Conservation (phyloP, 1,140 invertebrate genomes). For the Polyergus mexicanus region DNA sequence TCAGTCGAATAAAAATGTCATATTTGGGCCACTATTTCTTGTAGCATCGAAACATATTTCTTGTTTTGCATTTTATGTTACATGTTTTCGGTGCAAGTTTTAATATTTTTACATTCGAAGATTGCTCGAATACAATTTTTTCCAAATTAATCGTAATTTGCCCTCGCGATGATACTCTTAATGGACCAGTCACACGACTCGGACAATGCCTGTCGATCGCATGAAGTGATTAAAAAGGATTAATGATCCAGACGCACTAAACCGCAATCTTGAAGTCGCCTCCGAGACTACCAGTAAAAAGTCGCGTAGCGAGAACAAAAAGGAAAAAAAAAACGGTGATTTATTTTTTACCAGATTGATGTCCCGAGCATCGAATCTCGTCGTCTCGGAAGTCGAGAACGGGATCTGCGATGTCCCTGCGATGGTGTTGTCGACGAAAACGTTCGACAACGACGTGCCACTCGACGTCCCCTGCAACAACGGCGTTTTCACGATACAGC, state of each 20-base stretch:
- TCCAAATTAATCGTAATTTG: not conserved
- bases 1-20: not conserved
- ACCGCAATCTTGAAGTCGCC: slow-evolving; percentile 15
- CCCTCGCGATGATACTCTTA: not conserved
- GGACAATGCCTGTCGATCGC: not conserved
- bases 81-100: not conserved
- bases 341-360: slow-evolving; percentile 62
- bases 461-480: slow-evolving; percentile 57
- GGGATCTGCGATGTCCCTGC: slow-evolving; percentile 60
- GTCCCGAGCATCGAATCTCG: slow-evolving; percentile 64
- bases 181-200: not conserved
- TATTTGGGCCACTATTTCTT: not conserved
- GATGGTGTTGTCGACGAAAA: slow-evolving; percentile 49
- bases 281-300: slow-evolving; percentile 44
- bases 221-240: slow-evolving; percentile 8
- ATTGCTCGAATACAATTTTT: not conserved
- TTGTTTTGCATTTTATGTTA: not conserved
- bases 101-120: not conserved
- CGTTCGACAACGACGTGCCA: slow-evolving; percentile 52
- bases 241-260: slow-evolving; percentile 13
- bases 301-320: slow-evolving; percentile 43
- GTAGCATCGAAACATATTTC: not conserved
- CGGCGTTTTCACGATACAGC: slow-evolving; percentile 41
- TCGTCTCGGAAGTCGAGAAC: slow-evolving; percentile 64
- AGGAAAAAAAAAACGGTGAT: slow-evolving; percentile 35